A percentile compares a stretch with the other conserved stretches of the same genome.
Conservation (phyloP, 2,888 invertebrate species). For the Caenorhabditis panamensis region DNA sequence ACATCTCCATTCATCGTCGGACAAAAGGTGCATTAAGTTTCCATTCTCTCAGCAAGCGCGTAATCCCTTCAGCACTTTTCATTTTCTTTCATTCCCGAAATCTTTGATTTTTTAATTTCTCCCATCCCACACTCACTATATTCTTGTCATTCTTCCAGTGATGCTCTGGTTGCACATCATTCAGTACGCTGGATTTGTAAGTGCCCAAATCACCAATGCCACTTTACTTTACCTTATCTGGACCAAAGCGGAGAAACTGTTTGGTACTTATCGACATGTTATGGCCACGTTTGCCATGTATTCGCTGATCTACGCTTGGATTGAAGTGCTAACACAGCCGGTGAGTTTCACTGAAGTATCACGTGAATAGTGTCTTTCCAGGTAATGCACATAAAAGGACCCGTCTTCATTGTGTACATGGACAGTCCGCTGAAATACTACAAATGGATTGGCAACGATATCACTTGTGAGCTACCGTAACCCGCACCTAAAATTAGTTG, state of each 20-base stretch:
- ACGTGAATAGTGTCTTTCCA: slow-evolving; percentile 1
- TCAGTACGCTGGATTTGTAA: slow-evolving; percentile 34
- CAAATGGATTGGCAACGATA: slow-evolving; percentile 31
- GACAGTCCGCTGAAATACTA: slow-evolving; percentile 43
- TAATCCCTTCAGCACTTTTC: background rate
- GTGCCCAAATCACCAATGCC: slow-evolving; percentile 34
- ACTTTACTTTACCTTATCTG: slow-evolving; percentile 24
- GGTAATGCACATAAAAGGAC: slow-evolving; percentile 54
- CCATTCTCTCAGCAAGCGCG: background rate
- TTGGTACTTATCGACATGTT: slow-evolving; percentile 41
- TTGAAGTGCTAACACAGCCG: slow-evolving; percentile 40
- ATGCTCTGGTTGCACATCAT: slow-evolving; percentile 50
- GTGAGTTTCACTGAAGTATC: background rate
- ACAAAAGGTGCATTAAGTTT: background rate
- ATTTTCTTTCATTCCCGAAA: background rate
- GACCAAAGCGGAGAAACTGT: slow-evolving; percentile 37
- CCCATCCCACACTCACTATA: background rate
- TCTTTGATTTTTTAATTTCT: background rate
- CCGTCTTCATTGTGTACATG: slow-evolving; percentile 39
- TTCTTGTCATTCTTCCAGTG: background rate
- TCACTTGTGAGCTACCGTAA: slow-evolving; percentile 14
- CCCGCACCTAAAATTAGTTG: background rate
- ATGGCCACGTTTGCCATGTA: slow-evolving; percentile 46
- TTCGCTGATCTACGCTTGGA: slow-evolving; percentile 41
- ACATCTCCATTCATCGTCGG: too few relatives aligned